Conservation (phyloP, 2,113 vertebrate species). For the Smithornis capensis region DNA sequence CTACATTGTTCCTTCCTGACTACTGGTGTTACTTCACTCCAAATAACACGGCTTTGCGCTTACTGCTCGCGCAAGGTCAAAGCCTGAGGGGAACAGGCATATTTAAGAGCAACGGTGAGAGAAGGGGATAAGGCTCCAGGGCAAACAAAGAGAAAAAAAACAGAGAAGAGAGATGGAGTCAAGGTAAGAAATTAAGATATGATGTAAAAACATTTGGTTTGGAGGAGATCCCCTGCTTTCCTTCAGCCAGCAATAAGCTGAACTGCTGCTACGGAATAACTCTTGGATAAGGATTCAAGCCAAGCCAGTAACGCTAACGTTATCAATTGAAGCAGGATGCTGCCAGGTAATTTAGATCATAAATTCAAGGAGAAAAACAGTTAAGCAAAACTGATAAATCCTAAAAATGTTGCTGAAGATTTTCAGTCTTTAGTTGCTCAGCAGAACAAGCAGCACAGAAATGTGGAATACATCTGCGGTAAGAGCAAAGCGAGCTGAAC, state of each 20-base stretch:
- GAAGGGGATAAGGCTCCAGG: neutral
- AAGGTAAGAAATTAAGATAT: neutral
- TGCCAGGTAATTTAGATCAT: constrained; percentile 1
- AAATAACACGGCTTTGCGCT: constrained; percentile 71
- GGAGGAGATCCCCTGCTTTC: neutral
- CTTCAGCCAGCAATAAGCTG: neutral
- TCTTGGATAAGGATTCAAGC: neutral
- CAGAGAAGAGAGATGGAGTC: neutral
- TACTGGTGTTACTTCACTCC: constrained; percentile 79
- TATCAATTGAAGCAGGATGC: neutral
- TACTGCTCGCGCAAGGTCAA: constrained; percentile 63
- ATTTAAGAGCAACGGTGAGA: constrained; percentile 10
- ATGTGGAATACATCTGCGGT: accelerated
- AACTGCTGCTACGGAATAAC: neutral
- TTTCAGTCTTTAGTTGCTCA: neutral
- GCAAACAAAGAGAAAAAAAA: neutral
- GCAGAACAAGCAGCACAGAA: neutral
- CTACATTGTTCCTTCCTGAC: constrained; percentile 81
- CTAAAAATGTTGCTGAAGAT: neutral
- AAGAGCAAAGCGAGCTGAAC: neutral
- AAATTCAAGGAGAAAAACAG: neutral
- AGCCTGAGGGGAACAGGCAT: constrained; percentile 62
- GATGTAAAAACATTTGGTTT: neutral
- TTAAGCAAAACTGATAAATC: neutral
- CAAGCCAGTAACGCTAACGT: neutral